Evolutionary conservation across 2,888 invertebrate genomes (phyloP), one percentile per base, ranked within the genome.

Genomic region (Lepas anatifera): DNA sequence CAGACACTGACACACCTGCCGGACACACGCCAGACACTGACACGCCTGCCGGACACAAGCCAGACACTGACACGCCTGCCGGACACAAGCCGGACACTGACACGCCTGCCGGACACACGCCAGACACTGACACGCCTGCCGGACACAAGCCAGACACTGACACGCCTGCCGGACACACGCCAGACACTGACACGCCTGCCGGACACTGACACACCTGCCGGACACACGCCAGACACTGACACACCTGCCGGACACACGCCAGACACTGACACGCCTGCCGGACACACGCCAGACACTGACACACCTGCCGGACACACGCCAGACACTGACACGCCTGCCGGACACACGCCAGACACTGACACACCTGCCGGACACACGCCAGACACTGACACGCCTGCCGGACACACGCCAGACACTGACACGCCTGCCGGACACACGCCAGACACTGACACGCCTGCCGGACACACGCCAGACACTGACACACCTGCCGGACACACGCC

Each of bases 141-240:
- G 41, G 25, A n/a, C 25, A n/a, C 37, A 46, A 25, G 35, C 63
- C 32, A 68, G n/a, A n/a, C n/a, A n/a, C n/a, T n/a, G 82, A 50
- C 84, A 81, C 1, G 84, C 81, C 84, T 85, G 74, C 13, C 37
- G 41, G 25, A n/a, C 25, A n/a, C 37, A 46, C 25, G 35, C 63
- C 32, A 68, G n/a, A n/a, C n/a, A n/a, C n/a, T n/a, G n/a, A n/a
- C n/a, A n/a, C n/a, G n/a, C n/a, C n/a, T n/a, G n/a, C n/a, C n/a
- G n/a, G n/a, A n/a, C n/a, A n/a, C n/a, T n/a, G 82, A 50, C 84
- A 81, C 1, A 84, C 81, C 84, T 85, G 74, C 13, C 37, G 41
- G 25, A n/a, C 25, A n/a, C 37, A 46, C 25, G 35, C 63, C 32
- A 68, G n/a, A n/a, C n/a, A n/a, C n/a, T n/a, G 82, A 50, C 84